phyloP scores from a whole-genome alignment of 2,888 invertebrate species.

The Diaprepes abbreviatus region DNA sequence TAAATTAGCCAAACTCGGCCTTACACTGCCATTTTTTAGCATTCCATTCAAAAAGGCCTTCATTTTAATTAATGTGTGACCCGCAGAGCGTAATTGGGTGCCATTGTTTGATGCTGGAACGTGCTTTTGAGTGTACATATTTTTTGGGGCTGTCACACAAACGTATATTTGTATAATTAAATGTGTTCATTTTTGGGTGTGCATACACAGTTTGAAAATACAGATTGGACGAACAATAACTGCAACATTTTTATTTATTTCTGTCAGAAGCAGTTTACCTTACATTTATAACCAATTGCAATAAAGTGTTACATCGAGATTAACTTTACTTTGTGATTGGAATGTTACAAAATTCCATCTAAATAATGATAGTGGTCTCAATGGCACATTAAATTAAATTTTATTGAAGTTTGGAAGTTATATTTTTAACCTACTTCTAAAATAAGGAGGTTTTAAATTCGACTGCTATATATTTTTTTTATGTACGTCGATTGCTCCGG shows the following conservation, averaged over 20 bases:
- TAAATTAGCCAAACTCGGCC: constrained; percentile 16
- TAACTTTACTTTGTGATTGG: no score
- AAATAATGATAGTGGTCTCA: no score
- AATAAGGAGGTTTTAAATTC: no score
- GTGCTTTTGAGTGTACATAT: constrained; percentile 10
- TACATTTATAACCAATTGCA: no score
- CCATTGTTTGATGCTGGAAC: constrained; percentile 5
- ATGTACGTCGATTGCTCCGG: no score
- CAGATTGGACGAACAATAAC: background rate
- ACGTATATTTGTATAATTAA: constrained; percentile 11
- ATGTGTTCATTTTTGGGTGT: constrained; percentile 9
- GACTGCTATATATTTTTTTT: no score
- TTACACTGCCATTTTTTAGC: constrained; percentile 11
- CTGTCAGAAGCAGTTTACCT: no score
- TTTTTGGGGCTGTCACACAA: constrained; percentile 2
- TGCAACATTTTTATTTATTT: background rate
- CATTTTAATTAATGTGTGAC: constrained; percentile 15
- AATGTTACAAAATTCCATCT: no score
- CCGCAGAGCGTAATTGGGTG: constrained; percentile 14
- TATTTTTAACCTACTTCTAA: no score
- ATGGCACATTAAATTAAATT: no score
- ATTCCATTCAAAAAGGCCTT: constrained; percentile 6
- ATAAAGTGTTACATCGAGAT: no score
- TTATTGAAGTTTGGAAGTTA: no score
- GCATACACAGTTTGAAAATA: background rate